phyloP scores from a whole-genome alignment of 2,113 vertebrate species.

The Stegostoma tigrinum region DNA sequence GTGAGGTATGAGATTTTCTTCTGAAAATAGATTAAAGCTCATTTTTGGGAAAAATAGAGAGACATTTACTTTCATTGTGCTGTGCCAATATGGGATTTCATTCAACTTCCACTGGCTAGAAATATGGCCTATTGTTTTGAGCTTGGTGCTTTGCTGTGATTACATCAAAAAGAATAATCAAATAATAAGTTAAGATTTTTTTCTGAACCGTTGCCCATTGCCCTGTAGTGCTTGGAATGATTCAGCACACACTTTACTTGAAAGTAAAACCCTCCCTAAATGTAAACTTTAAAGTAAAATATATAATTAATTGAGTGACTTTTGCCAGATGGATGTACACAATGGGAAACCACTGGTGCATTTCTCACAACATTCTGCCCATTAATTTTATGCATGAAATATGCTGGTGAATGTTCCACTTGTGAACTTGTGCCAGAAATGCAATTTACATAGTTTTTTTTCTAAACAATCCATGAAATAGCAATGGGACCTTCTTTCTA shows the following conservation, averaged over 20 bases:
- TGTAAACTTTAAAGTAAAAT: neutral
- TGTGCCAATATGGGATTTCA: neutral
- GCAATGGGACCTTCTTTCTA: neutral
- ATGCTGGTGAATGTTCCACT: neutral
- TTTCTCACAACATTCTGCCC: neutral
- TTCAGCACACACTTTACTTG: neutral
- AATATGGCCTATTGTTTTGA: neutral
- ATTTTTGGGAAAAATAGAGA: neutral
- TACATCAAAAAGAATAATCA: neutral
- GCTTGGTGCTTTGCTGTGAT: neutral
- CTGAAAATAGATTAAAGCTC: neutral
- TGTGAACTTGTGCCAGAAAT: neutral
- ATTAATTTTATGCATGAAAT: neutral
- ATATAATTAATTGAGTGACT: neutral
- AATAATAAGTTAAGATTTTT: neutral
- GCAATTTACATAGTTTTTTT: neutral
- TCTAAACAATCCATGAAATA: neutral
- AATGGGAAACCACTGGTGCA: neutral
- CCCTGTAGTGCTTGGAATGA: neutral
- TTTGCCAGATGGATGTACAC: neutral
- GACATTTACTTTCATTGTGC: neutral
- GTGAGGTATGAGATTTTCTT: neutral
- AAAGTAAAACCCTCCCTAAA: neutral
- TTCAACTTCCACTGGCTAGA: neutral
- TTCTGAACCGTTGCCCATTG: neutral